Percentiles rank a stretch among this genome's conserved stretches.
Conservation (phyloP, 1,140 invertebrate species). For the Armadillidium nasatum region DNA sequence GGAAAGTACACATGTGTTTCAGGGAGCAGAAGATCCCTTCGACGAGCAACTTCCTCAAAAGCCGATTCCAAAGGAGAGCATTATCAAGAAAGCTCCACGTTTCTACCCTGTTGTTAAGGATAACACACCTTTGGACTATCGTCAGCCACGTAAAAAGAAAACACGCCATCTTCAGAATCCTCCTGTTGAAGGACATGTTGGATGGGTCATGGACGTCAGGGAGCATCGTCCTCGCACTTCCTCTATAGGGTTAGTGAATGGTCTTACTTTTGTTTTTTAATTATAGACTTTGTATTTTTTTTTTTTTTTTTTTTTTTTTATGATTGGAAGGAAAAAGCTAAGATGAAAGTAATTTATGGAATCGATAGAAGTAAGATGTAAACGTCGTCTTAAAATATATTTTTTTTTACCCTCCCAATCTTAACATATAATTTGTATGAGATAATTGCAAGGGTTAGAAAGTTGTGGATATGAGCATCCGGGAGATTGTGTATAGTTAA, state of each 20-base stretch:
- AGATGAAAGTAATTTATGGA: neutral
- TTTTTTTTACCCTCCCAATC: no score
- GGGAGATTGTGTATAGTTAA: no score
- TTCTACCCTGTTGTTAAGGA: slow-evolving; percentile 95
- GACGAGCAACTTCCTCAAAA: slow-evolving; percentile 45
- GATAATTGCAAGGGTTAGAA: no score
- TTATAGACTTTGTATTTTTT: slow-evolving; percentile 8
- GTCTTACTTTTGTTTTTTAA: slow-evolving; percentile 17
- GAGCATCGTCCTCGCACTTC: slow-evolving; percentile 58
- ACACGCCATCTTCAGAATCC: slow-evolving; percentile 87
- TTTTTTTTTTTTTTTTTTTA: neutral
- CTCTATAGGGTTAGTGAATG: slow-evolving; percentile 32
- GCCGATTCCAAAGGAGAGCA: slow-evolving; percentile 44
- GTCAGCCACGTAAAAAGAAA: slow-evolving; percentile 74
- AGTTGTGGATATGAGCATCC: no score
- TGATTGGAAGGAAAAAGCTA: neutral
- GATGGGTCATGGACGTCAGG: slow-evolving; percentile 90
- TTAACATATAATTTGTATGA: no score
- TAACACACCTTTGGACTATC: slow-evolving; percentile 55
- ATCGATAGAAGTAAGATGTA: neutral
- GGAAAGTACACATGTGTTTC: neutral
- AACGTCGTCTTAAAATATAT: no score
- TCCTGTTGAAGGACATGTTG: slow-evolving; percentile 81
- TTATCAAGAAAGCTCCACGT: slow-evolving; percentile 55
- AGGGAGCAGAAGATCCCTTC: slow-evolving; percentile 33